phyloP scores from a whole-genome alignment of 2,113 vertebrate genomes.

The Dromaius novaehollandiae region DNA sequence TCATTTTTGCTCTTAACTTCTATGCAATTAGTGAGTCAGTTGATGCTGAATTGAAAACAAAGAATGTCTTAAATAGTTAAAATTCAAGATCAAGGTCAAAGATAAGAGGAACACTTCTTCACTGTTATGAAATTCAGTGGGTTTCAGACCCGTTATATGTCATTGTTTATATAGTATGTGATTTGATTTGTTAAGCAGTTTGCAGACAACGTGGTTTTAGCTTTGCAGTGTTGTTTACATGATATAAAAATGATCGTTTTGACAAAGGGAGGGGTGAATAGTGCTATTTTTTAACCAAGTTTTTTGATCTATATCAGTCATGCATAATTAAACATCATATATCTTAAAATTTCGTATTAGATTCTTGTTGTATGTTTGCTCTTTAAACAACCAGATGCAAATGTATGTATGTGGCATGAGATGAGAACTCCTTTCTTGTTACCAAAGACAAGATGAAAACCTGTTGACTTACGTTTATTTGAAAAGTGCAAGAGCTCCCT shows the following conservation, averaged over 20 bases:
- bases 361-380: neutral
- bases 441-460: neutral
- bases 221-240: neutral
- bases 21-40: too few relatives aligned
- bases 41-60: too few relatives aligned
- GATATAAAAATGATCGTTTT: neutral
- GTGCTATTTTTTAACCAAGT: fast-evolving
- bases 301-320: neutral
- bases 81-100: neutral
- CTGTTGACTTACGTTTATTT: neutral
- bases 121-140: neutral
- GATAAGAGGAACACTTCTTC: neutral
- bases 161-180: neutral
- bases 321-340: neutral
- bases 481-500: slow-evolving; percentile 62
- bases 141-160: neutral
- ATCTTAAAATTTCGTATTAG: neutral
- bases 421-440: neutral
- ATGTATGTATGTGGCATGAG: neutral
- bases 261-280: neutral
- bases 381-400: neutral
- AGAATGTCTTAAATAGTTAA: too few relatives aligned
- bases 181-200: neutral
- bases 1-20: too few relatives aligned
- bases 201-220: neutral